These are phyloP conservation scores for Anas platyrhynchos DNA, from an alignment of 2,113 vertebrate genomes.

Conservation along the genomic window DNA sequence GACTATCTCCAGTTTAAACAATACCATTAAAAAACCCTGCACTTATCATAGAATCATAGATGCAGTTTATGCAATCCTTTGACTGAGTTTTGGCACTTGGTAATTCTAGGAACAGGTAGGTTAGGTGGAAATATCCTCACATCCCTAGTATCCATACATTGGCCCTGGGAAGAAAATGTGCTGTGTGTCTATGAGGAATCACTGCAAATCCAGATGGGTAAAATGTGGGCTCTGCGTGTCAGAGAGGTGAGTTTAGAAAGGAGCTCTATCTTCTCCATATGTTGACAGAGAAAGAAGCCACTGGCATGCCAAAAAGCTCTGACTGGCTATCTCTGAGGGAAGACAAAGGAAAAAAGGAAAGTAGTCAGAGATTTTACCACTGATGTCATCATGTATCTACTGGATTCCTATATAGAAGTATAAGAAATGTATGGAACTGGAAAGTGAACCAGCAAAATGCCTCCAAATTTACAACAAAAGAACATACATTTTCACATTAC, in stretches of 20 bases:
- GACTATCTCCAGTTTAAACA: background rate
- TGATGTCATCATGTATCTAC: background rate
- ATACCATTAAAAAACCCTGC: background rate
- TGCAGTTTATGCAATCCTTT: too few species aligned
- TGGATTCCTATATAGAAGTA: background rate
- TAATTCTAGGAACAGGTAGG: background rate
- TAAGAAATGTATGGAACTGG: rapidly evolving
- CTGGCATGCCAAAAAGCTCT: background rate
- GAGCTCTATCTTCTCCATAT: slow-evolving; percentile 19
- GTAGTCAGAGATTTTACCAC: background rate
- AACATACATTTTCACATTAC: background rate
- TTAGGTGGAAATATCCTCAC: background rate
- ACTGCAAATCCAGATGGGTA: slow-evolving; percentile 28
- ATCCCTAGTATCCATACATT: background rate
- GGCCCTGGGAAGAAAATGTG: background rate
- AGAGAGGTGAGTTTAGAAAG: background rate
- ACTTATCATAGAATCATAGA: background rate
- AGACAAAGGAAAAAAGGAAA: background rate
- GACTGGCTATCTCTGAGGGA: background rate
- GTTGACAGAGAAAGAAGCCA: slow-evolving; percentile 19
- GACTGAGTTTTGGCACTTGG: background rate
- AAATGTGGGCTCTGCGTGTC: background rate
- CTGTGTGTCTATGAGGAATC: background rate
- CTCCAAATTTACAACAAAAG: background rate
- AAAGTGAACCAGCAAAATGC: background rate